Evolutionary conservation across 2,113 vertebrate genomes (phyloP).

Genomic region (Saccopteryx leptura): DNA sequence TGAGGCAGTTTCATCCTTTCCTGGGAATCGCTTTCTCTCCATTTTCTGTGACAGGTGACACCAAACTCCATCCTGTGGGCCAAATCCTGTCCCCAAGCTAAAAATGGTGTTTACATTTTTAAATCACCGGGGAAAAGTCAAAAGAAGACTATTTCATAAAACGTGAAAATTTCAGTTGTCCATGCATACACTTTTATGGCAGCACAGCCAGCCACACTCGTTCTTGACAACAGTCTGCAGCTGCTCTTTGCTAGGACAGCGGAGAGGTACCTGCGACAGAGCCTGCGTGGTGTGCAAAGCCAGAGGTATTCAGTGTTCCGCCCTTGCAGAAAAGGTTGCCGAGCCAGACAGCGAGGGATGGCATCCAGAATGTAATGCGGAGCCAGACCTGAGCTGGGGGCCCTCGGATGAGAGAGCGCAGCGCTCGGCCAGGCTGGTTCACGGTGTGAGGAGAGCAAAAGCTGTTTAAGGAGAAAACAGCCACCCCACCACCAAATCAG

Average conservation of each 20-base stretch:
- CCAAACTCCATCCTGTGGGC: not conserved
- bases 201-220: not conserved
- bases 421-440: not conserved
- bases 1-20: not conserved
- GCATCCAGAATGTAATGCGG: not conserved
- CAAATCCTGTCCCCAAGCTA: not conserved
- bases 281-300: not conserved
- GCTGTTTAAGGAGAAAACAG: not conserved
- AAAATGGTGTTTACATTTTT: not conserved
- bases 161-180: not conserved
- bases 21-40: not conserved
- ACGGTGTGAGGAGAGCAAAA: not conserved
- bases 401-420: not conserved
- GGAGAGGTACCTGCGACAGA: not conserved
- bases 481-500: not conserved
- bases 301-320: not conserved
- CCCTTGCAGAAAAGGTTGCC: not conserved
- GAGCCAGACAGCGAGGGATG: not conserved
- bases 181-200: not conserved
- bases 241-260: not conserved
- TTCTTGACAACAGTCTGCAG: not conserved
- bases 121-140: not conserved
- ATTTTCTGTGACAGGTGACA: not conserved
- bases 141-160: not conserved
- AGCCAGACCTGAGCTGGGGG: not conserved